Percentiles rank a stretch among this genome's conserved stretches.
Evolutionary conservation across 1,140 invertebrate species (phyloP).

Genomic region (Chrysopa pallens): DNA sequence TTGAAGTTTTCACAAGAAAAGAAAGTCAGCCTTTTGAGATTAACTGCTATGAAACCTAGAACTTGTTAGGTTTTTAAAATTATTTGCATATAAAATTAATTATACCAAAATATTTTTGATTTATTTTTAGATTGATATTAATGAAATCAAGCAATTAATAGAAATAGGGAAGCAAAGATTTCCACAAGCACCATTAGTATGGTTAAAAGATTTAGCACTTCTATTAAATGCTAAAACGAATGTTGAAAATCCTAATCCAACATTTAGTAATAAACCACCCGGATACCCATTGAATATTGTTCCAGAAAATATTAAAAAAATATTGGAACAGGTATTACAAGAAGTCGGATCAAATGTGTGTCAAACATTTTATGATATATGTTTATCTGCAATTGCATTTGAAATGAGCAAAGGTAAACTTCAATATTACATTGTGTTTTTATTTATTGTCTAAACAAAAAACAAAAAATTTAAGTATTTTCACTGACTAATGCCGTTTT

Average conservation of each 20-base stretch:
- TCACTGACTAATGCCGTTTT: too few species aligned
- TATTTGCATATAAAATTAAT: slow-evolving; percentile 1
- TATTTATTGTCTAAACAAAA: too few species aligned
- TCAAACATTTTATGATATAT: slow-evolving; percentile 43
- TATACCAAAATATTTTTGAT: slow-evolving; percentile 5
- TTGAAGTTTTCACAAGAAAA: too few species aligned
- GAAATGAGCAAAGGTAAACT: slow-evolving; percentile 40
- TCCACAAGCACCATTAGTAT: slow-evolving; percentile 36
- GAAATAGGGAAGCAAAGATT: slow-evolving; percentile 32
- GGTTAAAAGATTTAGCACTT: slow-evolving; percentile 40
- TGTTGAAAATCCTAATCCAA: slow-evolving; percentile 38
- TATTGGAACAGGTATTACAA: slow-evolving; percentile 33
- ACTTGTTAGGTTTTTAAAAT: slow-evolving; percentile 3
- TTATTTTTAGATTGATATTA: slow-evolving; percentile 32
- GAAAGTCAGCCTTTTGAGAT: too few species aligned
- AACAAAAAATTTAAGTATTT: too few species aligned
- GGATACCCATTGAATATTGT: slow-evolving; percentile 28
- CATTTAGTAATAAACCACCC: slow-evolving; percentile 27
- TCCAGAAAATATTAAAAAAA: slow-evolving; percentile 27
- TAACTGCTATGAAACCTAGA: too few species aligned
- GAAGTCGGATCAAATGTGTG: slow-evolving; percentile 32
- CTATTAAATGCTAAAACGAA: slow-evolving; percentile 41
- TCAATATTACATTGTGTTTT: slow-evolving; percentile 1
- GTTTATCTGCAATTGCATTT: slow-evolving; percentile 40
- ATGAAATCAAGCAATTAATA: slow-evolving; percentile 30